Conservation (phyloP, 2,113 vertebrate genomes). For the Pholis gunnellus region DNA sequence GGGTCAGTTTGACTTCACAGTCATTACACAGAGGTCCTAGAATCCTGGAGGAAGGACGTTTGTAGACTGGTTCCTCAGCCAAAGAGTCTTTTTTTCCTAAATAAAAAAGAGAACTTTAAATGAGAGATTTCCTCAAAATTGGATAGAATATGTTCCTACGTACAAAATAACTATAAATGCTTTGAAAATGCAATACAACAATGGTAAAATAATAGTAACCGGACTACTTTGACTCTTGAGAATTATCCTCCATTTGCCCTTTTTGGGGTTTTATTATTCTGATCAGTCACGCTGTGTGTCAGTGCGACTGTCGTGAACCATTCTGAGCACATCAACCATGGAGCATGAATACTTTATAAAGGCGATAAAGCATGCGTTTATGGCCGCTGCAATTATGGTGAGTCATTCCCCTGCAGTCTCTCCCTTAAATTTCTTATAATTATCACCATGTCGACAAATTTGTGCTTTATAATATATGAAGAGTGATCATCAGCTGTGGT, state of each 20-base stretch:
- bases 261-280: conserved; percentile 67
- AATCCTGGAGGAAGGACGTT: conserved; percentile 7
- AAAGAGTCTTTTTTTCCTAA: neutral
- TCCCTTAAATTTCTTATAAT: conserved; percentile 66
- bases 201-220: conserved; percentile 31
- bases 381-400: conserved; percentile 70
- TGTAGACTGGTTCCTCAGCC: neutral
- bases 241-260: conserved; percentile 65
- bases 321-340: conserved; percentile 71
- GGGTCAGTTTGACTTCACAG: conserved; percentile 41
- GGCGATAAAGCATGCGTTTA: conserved; percentile 81
- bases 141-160: neutral
- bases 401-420: conserved; percentile 64
- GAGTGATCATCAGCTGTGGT: conserved; percentile 50
- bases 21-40: conserved; percentile 16
- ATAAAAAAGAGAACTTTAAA: neutral
- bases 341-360: conserved; percentile 82
- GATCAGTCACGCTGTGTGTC: conserved; percentile 62
- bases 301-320: conserved; percentile 64
- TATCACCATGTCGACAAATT: conserved; percentile 72
- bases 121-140: neutral
- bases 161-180: neutral
- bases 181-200: neutral
- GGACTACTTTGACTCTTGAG: conserved; percentile 23
- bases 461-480: conserved; percentile 73